A percentile compares a stretch with the other conserved stretches of the same genome.
Conservation (phyloP, 2,797 vertebrate species). For the Rachycentron canadum region DNA sequence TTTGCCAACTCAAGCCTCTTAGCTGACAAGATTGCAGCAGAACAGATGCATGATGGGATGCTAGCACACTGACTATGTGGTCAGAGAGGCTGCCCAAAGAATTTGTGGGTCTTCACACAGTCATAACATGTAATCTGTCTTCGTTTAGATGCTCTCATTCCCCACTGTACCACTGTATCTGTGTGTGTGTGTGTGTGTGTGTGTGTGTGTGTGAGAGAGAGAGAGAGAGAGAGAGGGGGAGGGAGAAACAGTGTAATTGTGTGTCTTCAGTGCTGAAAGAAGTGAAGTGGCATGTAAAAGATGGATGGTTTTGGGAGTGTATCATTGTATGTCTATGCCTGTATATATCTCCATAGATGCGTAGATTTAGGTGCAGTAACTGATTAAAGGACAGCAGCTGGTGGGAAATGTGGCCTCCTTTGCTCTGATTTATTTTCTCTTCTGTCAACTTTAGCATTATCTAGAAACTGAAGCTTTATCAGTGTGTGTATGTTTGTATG, state of each 20-base stretch:
- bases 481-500: background rate
- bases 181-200: constrained; percentile 14
- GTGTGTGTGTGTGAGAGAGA: background rate
- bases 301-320: constrained; percentile 10
- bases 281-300: constrained; percentile 6
- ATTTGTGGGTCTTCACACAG: constrained; percentile 58
- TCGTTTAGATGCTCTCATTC: constrained; percentile 77
- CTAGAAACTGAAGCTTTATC: background rate
- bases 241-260: constrained; percentile 4
- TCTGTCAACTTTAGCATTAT: background rate
- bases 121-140: constrained; percentile 76
- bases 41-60: constrained; percentile 70
- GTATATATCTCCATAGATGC: constrained; percentile 13
- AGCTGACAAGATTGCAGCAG: constrained; percentile 29
- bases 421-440: background rate
- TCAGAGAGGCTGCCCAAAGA: constrained; percentile 67
- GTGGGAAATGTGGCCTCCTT: background rate
- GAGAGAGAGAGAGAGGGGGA: background rate
- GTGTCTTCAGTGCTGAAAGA: constrained; percentile 23
- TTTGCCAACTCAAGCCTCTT: constrained; percentile 5
- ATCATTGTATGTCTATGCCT: constrained; percentile 15
- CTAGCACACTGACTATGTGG: constrained; percentile 65
- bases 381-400: background rate
- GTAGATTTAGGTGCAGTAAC: constrained; percentile 5
- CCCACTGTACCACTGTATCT: constrained; percentile 44